These are phyloP conservation scores for Sclerurus mexicanus DNA, from an alignment of 2,113 vertebrate species.

Conservation along the genomic window DNA sequence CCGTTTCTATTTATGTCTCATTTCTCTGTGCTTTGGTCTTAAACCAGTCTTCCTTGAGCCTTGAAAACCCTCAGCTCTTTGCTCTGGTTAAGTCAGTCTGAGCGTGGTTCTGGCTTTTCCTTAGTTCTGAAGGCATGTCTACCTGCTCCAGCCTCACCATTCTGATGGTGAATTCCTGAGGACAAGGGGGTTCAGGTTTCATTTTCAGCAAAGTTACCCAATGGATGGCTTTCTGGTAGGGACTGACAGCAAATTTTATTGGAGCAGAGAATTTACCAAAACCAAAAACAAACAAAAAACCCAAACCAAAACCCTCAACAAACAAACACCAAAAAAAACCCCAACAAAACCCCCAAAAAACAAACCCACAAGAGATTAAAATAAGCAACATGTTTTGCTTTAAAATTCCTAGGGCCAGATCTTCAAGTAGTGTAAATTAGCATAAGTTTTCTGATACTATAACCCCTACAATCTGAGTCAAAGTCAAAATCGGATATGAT, in stretches of 20 bases:
- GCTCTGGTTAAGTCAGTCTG: not conserved
- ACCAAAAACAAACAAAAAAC: not conserved
- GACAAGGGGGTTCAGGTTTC: not conserved
- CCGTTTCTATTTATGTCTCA: constrained; percentile 1
- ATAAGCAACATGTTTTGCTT: constrained; percentile 8
- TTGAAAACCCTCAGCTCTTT: not conserved
- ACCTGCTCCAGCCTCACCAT: not conserved
- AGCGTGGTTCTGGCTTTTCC: not conserved
- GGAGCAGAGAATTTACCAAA: not conserved
- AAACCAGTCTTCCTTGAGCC: not conserved
- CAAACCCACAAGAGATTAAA: not conserved
- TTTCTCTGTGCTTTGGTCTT: constrained; percentile 8
- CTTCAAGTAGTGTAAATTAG: not conserved
- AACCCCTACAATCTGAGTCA: not conserved
- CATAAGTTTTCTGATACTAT: not conserved
- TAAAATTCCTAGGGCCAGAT: not conserved
- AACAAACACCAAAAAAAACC: not conserved
- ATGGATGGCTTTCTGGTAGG: not conserved
- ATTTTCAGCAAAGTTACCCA: not conserved
- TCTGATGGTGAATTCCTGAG: not conserved
- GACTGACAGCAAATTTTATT: not conserved
- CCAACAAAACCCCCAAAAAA: not conserved
- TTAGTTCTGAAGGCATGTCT: not conserved
- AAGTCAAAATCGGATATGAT: not conserved
- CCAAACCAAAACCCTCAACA: not conserved